Evolutionary conservation across 1,140 invertebrate species (phyloP).

Genomic region (Anadara kagoshimensis): DNA sequence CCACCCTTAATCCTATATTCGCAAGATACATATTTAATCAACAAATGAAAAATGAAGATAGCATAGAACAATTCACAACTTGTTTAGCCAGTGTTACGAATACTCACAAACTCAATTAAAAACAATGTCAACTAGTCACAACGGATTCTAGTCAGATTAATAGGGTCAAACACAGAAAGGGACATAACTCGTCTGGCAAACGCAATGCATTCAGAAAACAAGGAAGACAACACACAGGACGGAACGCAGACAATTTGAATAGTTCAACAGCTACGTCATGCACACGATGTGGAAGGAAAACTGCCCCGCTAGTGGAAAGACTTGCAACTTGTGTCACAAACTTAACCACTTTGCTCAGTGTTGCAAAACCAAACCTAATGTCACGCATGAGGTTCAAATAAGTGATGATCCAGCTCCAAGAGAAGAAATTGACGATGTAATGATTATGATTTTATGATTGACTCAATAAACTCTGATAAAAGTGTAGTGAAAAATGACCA

Average conservation of each 20-base stretch:
- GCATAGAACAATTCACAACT: background rate
- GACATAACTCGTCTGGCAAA: background rate
- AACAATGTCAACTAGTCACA: background rate
- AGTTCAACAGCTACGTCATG: background rate
- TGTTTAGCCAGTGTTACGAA: background rate
- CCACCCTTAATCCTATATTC: background rate
- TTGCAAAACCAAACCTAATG: too few relatives aligned
- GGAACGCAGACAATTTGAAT: background rate
- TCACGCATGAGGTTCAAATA: too few relatives aligned
- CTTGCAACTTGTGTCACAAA: constrained; percentile 19
- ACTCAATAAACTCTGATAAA: constrained; percentile 9
- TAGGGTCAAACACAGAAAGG: background rate
- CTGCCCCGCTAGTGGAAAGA: constrained; percentile 25
- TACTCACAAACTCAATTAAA: background rate
- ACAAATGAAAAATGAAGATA: background rate
- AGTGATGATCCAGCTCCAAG: too few relatives aligned
- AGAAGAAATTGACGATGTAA: too few relatives aligned
- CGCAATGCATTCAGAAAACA: background rate
- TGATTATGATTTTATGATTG: constrained; percentile 21
- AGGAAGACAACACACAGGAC: background rate
- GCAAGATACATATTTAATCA: background rate
- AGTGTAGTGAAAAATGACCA: constrained; percentile 1
- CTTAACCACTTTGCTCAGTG: constrained; percentile 20
- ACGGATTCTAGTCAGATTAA: background rate
- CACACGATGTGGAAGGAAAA: background rate